A percentile compares a stretch with the other conserved stretches of the same genome.
phyloP scores from a whole-genome alignment of 2,113 vertebrate species.

The Mohoua ochrocephala region DNA sequence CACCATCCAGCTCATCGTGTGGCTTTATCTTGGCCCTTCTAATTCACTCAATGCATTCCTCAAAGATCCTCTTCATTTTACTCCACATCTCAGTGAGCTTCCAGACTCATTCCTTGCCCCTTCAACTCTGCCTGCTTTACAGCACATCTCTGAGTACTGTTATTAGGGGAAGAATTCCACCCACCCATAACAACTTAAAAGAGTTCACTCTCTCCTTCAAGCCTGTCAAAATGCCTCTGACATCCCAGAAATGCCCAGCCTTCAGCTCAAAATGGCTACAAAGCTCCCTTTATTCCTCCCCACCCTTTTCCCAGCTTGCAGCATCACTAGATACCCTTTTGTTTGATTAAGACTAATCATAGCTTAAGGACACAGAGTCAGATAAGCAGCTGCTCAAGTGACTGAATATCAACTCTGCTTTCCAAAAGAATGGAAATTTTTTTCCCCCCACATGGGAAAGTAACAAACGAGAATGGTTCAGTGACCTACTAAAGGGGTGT shows the following conservation, averaged over 20 bases:
- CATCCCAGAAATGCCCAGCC: neutral
- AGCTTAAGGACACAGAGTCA: conserved; percentile 29
- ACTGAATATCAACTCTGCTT: neutral
- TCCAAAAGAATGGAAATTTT: neutral
- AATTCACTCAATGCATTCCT: neutral
- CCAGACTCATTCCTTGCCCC: neutral
- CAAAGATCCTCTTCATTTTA: neutral
- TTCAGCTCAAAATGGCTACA: neutral
- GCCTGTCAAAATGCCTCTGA: neutral
- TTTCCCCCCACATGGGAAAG: neutral
- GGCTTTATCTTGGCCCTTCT: neutral
- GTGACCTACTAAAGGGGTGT: neutral
- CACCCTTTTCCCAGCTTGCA: neutral
- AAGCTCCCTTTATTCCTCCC: neutral
- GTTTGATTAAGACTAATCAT: conserved; percentile 24
- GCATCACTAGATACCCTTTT: neutral
- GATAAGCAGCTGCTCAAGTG: conserved; percentile 39
- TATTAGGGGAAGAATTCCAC: neutral
- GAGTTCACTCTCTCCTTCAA: neutral
- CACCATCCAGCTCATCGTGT: neutral
- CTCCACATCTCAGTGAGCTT: neutral
- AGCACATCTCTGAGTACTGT: neutral
- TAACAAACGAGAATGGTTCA: conserved; percentile 13
- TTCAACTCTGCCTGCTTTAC: neutral
- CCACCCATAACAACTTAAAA: neutral